These are phyloP conservation scores for Neosilurus hyrtlii DNA, from an alignment of 2,797 vertebrate genomes.

Conservation along the genomic window DNA sequence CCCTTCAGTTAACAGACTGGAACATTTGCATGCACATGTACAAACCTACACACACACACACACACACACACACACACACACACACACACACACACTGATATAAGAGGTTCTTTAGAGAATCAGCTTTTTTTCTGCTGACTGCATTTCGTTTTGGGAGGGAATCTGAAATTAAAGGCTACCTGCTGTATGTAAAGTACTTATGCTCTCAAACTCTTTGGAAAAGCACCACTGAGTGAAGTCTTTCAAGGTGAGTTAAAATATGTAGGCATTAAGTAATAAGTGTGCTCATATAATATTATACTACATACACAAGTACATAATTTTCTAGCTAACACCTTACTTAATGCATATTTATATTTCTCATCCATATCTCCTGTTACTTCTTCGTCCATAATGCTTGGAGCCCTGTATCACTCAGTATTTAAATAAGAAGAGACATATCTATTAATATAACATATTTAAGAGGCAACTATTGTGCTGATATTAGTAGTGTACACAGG, in stretches of 20 bases:
- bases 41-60: not conserved
- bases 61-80: conserved; percentile 15
- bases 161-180: conserved; percentile 20
- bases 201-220: not conserved
- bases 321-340: not conserved
- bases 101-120: not conserved
- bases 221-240: not conserved
- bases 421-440: not conserved
- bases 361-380: not conserved
- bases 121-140: conserved; percentile 27
- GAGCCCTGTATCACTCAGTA: not conserved
- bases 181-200: conserved; percentile 13
- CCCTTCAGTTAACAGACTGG: conserved; percentile 13
- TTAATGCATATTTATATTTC: not conserved
- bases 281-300: not conserved
- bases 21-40: conserved; percentile 11
- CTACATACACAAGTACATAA: not conserved
- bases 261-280: not conserved
- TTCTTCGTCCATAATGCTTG: not conserved
- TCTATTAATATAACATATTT: not conserved
- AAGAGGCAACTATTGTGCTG: not conserved
- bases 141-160: conserved; percentile 12
- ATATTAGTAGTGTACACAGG: too few species aligned
- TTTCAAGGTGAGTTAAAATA: not conserved
- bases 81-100: conserved; percentile 9